Evolutionary conservation across 2,888 invertebrate species (phyloP).

Genomic region (Syritta pipiens): DNA sequence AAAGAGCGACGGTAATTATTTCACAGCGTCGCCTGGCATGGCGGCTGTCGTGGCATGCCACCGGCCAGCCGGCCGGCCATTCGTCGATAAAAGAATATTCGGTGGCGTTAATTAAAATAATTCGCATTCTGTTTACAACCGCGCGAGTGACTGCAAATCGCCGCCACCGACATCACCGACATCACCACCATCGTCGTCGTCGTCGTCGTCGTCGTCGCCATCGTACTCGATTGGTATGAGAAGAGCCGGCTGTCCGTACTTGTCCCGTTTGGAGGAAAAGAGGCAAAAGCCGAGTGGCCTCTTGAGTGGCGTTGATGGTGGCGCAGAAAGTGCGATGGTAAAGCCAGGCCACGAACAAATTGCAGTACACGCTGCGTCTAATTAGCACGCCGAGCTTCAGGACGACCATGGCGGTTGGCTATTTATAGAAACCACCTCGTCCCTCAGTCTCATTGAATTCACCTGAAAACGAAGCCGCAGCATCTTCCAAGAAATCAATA

Average conservation of each 20-base stretch:
- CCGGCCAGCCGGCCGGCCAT: constrained; percentile 9
- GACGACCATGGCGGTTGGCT: neutral
- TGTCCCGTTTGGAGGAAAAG: no score
- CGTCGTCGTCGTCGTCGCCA: constrained; percentile 15
- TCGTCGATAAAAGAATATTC: constrained; percentile 41
- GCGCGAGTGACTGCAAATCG: neutral
- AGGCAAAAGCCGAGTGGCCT: no score
- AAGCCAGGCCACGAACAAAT: no score
- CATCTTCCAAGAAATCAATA: constrained; percentile 66
- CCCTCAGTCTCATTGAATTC: constrained; percentile 25
- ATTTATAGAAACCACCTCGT: constrained; percentile 18
- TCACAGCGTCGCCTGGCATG: neutral
- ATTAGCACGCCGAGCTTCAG: constrained; percentile 41
- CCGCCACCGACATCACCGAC: constrained; percentile 7
- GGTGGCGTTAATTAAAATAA: constrained; percentile 62
- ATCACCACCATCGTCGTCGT: constrained; percentile 10
- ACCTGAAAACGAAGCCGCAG: constrained; percentile 33
- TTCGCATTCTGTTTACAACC: constrained; percentile 43
- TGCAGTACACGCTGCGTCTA: constrained; percentile 26
- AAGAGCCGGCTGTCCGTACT: no score
- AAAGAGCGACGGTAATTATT: constrained; percentile 36
- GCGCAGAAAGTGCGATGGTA: no score
- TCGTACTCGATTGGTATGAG: neutral
- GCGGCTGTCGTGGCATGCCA: constrained; percentile 18
- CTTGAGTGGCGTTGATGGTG: no score